These are phyloP conservation scores for Sus cebifrons DNA, from an alignment of 2,797 vertebrate genomes.

Conservation along the genomic window DNA sequence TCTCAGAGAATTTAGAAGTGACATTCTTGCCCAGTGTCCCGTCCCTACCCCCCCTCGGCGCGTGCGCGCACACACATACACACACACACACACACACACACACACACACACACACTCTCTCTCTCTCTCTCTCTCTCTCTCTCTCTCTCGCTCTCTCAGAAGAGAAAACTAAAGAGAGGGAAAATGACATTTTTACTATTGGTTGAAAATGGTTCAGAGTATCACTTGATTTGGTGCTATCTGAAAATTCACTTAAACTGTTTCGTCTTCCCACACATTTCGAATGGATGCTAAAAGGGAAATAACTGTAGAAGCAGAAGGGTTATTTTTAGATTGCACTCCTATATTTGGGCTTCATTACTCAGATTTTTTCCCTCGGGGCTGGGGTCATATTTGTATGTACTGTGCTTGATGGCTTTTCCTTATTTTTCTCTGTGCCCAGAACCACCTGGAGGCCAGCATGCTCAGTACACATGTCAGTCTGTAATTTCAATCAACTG, in stretches of 20 bases:
- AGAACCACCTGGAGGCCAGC: constrained; percentile 66
- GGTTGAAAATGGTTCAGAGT: constrained; percentile 56
- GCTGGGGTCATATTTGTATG: constrained; percentile 62
- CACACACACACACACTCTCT: not conserved
- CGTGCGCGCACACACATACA: no score
- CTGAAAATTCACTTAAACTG: constrained; percentile 83
- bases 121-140: not conserved
- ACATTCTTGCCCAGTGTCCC: not conserved
- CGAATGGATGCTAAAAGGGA: constrained; percentile 67
- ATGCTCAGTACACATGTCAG: not conserved
- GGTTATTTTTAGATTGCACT: constrained; percentile 84
- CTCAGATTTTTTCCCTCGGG: constrained; percentile 54
- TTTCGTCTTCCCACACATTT: constrained; percentile 82
- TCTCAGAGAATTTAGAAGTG: constrained; percentile 65
- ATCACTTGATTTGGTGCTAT: constrained; percentile 75
- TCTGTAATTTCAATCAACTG: constrained; percentile 61
- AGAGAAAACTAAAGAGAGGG: constrained; percentile 55
- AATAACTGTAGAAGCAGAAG: constrained; percentile 71
- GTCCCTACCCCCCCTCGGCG: no score
- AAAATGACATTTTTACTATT: constrained; percentile 67
- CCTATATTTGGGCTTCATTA: constrained; percentile 84
- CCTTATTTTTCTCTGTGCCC: constrained; percentile 63
- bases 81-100: no score
- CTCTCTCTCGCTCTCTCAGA: not conserved
- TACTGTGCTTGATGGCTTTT: constrained; percentile 73